Conservation (phyloP, 2,113 vertebrate species). For the Trogon surrucura region DNA sequence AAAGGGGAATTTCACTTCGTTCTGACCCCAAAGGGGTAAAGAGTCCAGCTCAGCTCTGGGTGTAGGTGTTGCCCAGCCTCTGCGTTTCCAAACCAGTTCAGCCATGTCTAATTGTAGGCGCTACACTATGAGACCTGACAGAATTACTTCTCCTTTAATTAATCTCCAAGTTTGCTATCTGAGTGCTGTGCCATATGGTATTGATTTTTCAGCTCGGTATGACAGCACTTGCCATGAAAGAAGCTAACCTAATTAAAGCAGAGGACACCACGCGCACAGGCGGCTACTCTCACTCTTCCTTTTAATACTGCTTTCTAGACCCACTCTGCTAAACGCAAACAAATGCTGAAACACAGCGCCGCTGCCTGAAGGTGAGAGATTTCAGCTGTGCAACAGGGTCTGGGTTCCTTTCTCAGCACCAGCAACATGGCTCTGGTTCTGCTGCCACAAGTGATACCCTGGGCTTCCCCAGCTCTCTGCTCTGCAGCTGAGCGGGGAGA, state of each 20-base stretch:
- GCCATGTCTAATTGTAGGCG: constrained; percentile 39
- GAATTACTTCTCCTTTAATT: constrained; percentile 71
- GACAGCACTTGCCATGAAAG: constrained; percentile 54
- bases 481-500: neutral
- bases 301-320: neutral
- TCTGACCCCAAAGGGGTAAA: neutral
- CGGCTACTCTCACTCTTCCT: constrained; percentile 41
- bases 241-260: constrained; percentile 60
- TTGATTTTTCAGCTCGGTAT: constrained; percentile 60
- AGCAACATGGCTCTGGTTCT: neutral
- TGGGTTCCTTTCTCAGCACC: neutral
- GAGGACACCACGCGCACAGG: neutral
- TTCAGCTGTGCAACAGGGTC: neutral
- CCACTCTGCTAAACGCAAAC: neutral
- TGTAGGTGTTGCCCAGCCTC: neutral
- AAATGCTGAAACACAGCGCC: neutral
- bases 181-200: constrained; percentile 66
- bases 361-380: neutral
- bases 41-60: neutral
- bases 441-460: neutral
- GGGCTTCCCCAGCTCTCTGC: neutral
- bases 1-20: neutral
- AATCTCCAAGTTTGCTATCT: constrained; percentile 67
- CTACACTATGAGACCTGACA: constrained; percentile 30
- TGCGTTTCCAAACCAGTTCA: constrained; percentile 46